These are phyloP conservation scores for Standfussiana lucernea DNA, from an alignment of 2,888 invertebrate species.

Conservation along the genomic window DNA sequence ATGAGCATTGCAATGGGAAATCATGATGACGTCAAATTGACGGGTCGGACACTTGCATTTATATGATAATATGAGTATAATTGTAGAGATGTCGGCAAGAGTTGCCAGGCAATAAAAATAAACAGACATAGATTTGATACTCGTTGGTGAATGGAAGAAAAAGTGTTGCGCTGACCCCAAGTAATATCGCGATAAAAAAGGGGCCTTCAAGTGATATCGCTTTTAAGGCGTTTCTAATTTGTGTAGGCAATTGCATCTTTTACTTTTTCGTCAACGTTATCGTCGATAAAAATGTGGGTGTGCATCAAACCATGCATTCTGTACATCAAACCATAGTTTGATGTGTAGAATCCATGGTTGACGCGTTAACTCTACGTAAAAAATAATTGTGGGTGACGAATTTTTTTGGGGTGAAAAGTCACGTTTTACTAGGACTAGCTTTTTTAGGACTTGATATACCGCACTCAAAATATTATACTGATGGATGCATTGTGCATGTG, in stretches of 20 bases:
- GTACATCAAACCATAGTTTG: too few relatives aligned
- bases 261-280: neutral
- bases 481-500: too few relatives aligned
- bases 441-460: too few relatives aligned
- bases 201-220: neutral
- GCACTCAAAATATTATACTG: too few relatives aligned
- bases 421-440: too few relatives aligned
- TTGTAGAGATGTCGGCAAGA: neutral
- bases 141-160: neutral
- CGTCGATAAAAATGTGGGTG: neutral
- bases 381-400: too few relatives aligned
- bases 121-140: neutral
- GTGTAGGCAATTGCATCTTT: too few relatives aligned
- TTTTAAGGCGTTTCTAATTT: neutral
- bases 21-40: constrained; percentile 38
- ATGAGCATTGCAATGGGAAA: constrained; percentile 34
- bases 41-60: neutral
- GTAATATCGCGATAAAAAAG: neutral
- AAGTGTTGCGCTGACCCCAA: neutral
- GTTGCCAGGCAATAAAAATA: neutral
- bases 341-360: too few relatives aligned
- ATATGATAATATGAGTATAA: constrained; percentile 6
- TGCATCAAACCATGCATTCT: too few relatives aligned
- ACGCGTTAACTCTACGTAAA: too few relatives aligned
- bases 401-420: too few relatives aligned